Percentiles rank a stretch among this genome's conserved stretches.
phyloP scores from a whole-genome alignment of 2,888 invertebrate species.

The Sceliomorpha sp. region DNA sequence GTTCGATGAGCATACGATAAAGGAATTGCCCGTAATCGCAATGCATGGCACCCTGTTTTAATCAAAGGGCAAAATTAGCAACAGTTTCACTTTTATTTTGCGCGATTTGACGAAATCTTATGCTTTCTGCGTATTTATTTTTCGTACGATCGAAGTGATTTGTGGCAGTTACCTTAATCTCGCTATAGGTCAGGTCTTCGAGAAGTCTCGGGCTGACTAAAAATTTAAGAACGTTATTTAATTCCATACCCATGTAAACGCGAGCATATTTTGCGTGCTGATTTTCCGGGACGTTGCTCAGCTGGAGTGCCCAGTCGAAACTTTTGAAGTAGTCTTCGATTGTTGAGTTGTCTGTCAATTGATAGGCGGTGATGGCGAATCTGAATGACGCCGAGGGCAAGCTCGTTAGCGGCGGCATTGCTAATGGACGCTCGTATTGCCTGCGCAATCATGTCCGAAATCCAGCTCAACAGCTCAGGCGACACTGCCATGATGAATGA shows the following conservation, averaged over 20 bases:
- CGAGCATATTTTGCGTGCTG: conserved; percentile 28
- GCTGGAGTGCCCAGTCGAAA: conserved; percentile 25
- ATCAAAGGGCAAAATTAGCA: conserved; percentile 35
- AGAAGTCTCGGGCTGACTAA: conserved; percentile 17
- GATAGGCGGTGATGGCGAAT: too few relatives aligned
- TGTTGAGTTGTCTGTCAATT: conserved; percentile 12
- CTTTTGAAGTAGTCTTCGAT: conserved; percentile 35
- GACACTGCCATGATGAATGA: too few relatives aligned
- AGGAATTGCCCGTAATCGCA: conserved; percentile 41
- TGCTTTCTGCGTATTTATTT: conserved; percentile 49
- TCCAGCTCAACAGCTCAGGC: too few relatives aligned
- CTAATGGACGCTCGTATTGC: too few relatives aligned
- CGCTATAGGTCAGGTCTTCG: conserved; percentile 7
- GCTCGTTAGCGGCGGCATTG: too few relatives aligned
- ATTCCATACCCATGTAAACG: conserved; percentile 33
- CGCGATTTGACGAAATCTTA: conserved; percentile 30
- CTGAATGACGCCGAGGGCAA: too few relatives aligned
- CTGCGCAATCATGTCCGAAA: too few relatives aligned
- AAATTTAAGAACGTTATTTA: conserved; percentile 37
- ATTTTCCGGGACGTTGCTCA: conserved; percentile 20
- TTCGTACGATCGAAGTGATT: conserved; percentile 28
- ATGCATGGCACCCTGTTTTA: conserved; percentile 33
- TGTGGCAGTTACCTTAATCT: conserved; percentile 3
- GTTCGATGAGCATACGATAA: conserved; percentile 43
- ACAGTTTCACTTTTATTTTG: conserved; percentile 26